Percentiles rank a stretch among this genome's conserved stretches.
These are phyloP conservation scores for Eulemur coronatus DNA, from an alignment of 2,797 vertebrate genomes.

Conservation along the genomic window DNA sequence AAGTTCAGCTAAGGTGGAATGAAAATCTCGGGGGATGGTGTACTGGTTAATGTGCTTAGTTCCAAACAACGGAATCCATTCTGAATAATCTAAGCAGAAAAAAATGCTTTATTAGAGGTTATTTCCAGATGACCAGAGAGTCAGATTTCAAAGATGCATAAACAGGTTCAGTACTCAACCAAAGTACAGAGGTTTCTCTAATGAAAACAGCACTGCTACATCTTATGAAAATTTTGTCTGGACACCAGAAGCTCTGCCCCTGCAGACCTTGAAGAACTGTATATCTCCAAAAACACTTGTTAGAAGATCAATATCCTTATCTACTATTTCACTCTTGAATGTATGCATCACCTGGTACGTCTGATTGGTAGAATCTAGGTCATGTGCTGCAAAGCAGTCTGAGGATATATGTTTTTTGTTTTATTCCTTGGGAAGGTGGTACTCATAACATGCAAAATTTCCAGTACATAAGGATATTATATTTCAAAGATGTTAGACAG, in stretches of 20 bases:
- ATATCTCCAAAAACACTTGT: neutral
- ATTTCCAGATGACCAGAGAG: neutral
- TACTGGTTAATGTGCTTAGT: neutral
- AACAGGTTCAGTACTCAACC: neutral
- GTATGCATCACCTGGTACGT: neutral
- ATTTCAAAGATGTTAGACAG: neutral
- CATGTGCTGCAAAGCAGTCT: neutral
- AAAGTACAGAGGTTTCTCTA: neutral
- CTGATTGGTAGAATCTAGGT: neutral
- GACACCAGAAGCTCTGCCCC: accelerated
- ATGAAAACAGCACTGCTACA: neutral
- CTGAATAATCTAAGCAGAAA: neutral
- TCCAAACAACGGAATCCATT: neutral
- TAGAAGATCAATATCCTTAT: neutral
- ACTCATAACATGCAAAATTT: neutral
- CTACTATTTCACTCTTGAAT: neutral
- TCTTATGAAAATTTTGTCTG: neutral
- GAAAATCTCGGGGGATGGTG: neutral
- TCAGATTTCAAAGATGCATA: neutral
- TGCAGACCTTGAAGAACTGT: neutral
- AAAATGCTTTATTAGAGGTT: neutral
- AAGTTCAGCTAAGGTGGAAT: neutral
- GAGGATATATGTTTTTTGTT: neutral
- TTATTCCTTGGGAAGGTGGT: neutral
- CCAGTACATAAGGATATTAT: neutral